Conservation (phyloP, 2,113 vertebrate genomes). For the Orthochromis malagaraziensis region DNA sequence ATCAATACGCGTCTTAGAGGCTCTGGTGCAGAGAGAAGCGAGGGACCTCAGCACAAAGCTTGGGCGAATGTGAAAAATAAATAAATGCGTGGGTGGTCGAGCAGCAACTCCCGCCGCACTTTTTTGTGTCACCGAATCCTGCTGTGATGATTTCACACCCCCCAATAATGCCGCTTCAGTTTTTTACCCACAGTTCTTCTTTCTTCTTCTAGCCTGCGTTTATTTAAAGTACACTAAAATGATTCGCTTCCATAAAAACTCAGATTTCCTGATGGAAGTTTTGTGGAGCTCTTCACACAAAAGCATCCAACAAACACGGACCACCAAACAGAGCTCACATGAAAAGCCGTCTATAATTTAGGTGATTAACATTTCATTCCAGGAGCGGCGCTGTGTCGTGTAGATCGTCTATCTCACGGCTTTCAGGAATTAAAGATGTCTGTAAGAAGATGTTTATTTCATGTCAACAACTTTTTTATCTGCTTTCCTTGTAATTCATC, state of each 20-base stretch:
- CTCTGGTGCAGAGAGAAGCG: not conserved
- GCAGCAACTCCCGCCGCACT: not conserved
- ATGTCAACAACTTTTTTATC: not conserved
- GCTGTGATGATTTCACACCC: not conserved
- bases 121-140: not conserved
- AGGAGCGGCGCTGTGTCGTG: not conserved
- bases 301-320: not conserved
- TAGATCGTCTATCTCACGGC: not conserved
- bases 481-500: not conserved
- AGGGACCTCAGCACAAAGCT: not conserved
- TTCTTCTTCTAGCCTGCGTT: not conserved
- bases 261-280: accelerated
- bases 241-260: not conserved
- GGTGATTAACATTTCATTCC: not conserved
- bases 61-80: not conserved
- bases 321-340: not conserved
- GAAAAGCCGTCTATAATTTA: not conserved
- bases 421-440: not conserved
- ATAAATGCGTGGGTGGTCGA: not conserved
- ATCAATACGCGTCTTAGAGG: not conserved
- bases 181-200: not conserved
- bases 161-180: not conserved
- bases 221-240: not conserved
- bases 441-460: not conserved
- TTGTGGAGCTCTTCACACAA: not conserved